phyloP scores from a whole-genome alignment of 1,140 invertebrate genomes.

The Pollicipes pollicipes region DNA sequence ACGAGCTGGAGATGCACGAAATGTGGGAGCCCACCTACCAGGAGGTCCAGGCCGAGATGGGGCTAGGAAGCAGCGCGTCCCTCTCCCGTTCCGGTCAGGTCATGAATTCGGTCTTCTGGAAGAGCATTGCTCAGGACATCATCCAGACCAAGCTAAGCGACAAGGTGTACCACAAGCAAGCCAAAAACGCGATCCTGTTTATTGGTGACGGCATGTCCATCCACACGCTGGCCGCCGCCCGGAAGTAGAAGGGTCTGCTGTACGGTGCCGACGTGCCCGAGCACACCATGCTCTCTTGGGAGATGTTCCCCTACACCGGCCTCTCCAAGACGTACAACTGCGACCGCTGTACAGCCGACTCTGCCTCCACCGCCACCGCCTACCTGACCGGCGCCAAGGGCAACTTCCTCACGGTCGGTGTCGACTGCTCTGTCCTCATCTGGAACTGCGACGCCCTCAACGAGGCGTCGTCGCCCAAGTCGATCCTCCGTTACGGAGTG shows the following conservation, averaged over 20 bases:
- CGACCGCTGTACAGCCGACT: slow-evolving; percentile 18
- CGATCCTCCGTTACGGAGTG: slow-evolving; percentile 10
- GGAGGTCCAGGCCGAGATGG: background rate
- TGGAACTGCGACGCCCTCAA: slow-evolving; percentile 17
- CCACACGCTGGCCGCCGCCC: slow-evolving; percentile 50
- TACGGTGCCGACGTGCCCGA: slow-evolving; percentile 12
- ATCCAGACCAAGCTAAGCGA: background rate
- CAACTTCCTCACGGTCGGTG: slow-evolving; percentile 16
- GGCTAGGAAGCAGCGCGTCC: background rate
- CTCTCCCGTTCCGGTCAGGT: slow-evolving; percentile 2
- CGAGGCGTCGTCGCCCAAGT: slow-evolving; percentile 3
- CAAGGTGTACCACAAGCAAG: background rate
- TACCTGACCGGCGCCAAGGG: slow-evolving; percentile 18
- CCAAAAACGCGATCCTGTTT: slow-evolving; percentile 1
- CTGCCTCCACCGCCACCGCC: slow-evolving; percentile 18
- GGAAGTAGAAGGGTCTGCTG: slow-evolving; percentile 47
- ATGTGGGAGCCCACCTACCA: background rate
- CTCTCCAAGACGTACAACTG: slow-evolving; percentile 19
- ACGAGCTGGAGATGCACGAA: slow-evolving; percentile 5
- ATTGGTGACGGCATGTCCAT: slow-evolving; percentile 46
- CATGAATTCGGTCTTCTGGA: background rate
- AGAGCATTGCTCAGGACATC: background rate
- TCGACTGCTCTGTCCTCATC: slow-evolving; percentile 16
- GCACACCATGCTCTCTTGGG: slow-evolving; percentile 16
- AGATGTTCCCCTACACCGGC: slow-evolving; percentile 16